phyloP scores from a whole-genome alignment of 2,888 invertebrate species.

The Tipula unca region DNA sequence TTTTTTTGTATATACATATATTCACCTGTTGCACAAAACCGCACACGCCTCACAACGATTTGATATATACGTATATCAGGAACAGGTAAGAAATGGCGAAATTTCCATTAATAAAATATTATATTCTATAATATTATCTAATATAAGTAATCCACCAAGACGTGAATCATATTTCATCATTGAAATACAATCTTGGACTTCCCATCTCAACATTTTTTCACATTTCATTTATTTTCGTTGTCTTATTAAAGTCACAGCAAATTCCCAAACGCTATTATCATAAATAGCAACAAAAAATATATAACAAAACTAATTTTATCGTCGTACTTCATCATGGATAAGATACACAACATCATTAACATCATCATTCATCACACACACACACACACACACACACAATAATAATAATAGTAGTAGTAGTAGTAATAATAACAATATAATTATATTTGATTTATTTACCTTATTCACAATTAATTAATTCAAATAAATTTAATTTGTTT shows the following conservation, averaged over 20 bases:
- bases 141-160: no score
- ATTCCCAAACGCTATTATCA: not conserved
- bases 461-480: not conserved
- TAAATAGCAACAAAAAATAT: not conserved
- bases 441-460: not conserved
- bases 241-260: not conserved
- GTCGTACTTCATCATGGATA: not conserved
- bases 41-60: not conserved
- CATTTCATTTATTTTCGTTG: not conserved
- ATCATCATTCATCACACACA: not conserved
- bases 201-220: not conserved
- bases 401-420: not conserved
- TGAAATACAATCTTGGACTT: not conserved
- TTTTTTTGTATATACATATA: no score
- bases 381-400: not conserved
- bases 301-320: not conserved
- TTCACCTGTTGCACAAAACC: not conserved
- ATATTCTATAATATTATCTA: no score
- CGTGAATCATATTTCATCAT: not conserved
- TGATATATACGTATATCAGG: not conserved
- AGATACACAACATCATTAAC: not conserved
- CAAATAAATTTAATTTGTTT: not conserved
- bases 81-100: not conserved
- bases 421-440: not conserved
- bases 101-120: no score